Evolutionary conservation across 2,113 vertebrate genomes (phyloP).

Genomic region (Hucho hucho): DNA sequence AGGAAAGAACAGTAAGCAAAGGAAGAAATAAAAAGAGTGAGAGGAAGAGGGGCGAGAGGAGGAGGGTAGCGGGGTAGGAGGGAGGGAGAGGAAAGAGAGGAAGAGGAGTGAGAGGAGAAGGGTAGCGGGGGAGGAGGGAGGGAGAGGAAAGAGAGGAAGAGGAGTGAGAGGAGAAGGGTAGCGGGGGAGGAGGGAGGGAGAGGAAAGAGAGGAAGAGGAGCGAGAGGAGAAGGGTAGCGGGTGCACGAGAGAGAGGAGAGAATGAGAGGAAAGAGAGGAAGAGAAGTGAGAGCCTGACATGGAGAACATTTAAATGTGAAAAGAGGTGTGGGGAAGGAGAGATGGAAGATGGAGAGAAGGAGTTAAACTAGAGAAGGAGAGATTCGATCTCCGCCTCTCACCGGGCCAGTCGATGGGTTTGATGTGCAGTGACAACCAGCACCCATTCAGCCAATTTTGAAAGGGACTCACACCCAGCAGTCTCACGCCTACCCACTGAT

Average conservation of each 20-base stretch:
- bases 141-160: no score
- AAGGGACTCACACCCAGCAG: conserved; percentile 31
- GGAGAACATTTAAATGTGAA: no score
- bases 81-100: background rate
- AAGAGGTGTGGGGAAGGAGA: conserved; percentile 16
- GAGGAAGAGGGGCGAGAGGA: background rate
- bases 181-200: no score
- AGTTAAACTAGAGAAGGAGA: conserved; percentile 6
- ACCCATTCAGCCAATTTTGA: conserved; percentile 21
- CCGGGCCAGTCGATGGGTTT: background rate
- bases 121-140: no score
- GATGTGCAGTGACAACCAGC: background rate
- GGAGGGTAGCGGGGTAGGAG: background rate
- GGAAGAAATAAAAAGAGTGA: background rate
- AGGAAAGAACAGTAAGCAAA: no score
- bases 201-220: no score
- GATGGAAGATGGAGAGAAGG: background rate
- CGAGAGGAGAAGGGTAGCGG: no score
- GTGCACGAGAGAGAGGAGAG: background rate
- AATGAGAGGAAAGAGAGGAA: background rate
- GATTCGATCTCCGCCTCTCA: background rate
- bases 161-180: no score
- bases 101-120: no score
- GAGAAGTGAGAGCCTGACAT: no score
- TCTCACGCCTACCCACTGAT: conserved; percentile 43